Evolutionary conservation across 2,888 invertebrate genomes (phyloP).

Genomic region (Eucera pruinosa): DNA sequence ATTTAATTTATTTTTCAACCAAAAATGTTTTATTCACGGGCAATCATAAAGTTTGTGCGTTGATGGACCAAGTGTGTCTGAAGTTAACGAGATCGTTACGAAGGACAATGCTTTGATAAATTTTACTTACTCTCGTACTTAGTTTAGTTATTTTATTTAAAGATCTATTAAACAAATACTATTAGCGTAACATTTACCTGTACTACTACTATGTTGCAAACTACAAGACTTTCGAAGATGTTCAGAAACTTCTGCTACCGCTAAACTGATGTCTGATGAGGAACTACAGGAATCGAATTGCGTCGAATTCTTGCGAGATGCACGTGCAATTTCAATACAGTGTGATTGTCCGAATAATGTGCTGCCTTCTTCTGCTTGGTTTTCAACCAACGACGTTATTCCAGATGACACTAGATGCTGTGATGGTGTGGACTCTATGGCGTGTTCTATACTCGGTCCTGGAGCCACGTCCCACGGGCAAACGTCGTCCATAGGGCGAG

Average conservation of each 20-base stretch:
- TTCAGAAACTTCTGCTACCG: constrained; percentile 86
- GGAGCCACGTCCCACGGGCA: constrained; percentile 86
- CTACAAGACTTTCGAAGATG: constrained; percentile 88
- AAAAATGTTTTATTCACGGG: too few relatives aligned
- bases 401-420: constrained; percentile 64
- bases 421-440: constrained; percentile 32
- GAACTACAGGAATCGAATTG: constrained; percentile 90
- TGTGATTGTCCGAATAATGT: constrained; percentile 56
- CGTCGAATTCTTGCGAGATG: constrained; percentile 88
- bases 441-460: constrained; percentile 76
- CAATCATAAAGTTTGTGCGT: too few relatives aligned
- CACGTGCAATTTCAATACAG: constrained; percentile 57
- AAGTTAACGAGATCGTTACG: too few relatives aligned
- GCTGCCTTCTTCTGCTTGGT: constrained; percentile 51
- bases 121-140: too few relatives aligned
- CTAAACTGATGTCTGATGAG: constrained; percentile 89
- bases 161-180: too few relatives aligned
- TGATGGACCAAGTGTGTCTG: too few relatives aligned
- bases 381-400: constrained; percentile 73
- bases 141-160: too few relatives aligned
- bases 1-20: too few relatives aligned
- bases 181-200: constrained; percentile 40
- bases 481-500: constrained; percentile 85
- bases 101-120: too few relatives aligned
- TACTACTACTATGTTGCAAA: constrained; percentile 87